These are phyloP conservation scores for Drosophila miranda DNA, from an alignment of 1,140 invertebrate species.

Conservation along the genomic window DNA sequence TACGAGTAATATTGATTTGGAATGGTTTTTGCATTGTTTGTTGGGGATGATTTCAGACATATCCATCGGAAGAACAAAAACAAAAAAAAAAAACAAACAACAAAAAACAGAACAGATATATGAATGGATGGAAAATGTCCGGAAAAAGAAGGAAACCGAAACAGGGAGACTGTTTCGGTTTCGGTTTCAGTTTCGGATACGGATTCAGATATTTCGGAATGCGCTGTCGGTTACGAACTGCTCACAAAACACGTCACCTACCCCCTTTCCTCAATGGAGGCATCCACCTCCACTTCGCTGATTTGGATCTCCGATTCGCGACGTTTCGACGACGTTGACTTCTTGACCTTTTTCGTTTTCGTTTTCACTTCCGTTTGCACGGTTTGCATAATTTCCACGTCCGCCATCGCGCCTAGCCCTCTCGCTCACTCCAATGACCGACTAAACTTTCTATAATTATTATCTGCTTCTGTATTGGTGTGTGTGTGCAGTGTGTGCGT, in stretches of 20 bases:
- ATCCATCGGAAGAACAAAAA: conserved; percentile 14
- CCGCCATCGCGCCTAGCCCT: conserved; percentile 85
- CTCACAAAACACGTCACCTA: conserved; percentile 86
- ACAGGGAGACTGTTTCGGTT: not conserved
- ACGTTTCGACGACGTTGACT: conserved; percentile 90
- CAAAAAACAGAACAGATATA: conserved; percentile 10
- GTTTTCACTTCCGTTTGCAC: conserved; percentile 90
- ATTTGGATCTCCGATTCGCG: conserved; percentile 91
- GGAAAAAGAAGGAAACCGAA: conserved; percentile 3
- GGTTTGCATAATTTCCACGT: conserved; percentile 93
- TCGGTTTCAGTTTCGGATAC: too few species aligned
- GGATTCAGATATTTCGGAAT: not conserved
- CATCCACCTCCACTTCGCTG: conserved; percentile 90
- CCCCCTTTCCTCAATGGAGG: conserved; percentile 88
- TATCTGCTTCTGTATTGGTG: conserved; percentile 21
- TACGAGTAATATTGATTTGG: conserved; percentile 23
- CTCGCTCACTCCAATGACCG: conserved; percentile 65
- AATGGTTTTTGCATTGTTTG: conserved; percentile 9
- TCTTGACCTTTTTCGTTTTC: conserved; percentile 93
- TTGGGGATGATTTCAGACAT: conserved; percentile 26
- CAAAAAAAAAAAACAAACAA: conserved; percentile 3
- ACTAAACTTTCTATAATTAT: conserved; percentile 77
- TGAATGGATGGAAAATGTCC: conserved; percentile 26
- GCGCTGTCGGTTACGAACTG: conserved; percentile 50
- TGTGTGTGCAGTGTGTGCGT: conserved; percentile 10